These are phyloP conservation scores for Tanypteryx hageni DNA, from an alignment of 2,888 invertebrate genomes.

Conservation along the genomic window DNA sequence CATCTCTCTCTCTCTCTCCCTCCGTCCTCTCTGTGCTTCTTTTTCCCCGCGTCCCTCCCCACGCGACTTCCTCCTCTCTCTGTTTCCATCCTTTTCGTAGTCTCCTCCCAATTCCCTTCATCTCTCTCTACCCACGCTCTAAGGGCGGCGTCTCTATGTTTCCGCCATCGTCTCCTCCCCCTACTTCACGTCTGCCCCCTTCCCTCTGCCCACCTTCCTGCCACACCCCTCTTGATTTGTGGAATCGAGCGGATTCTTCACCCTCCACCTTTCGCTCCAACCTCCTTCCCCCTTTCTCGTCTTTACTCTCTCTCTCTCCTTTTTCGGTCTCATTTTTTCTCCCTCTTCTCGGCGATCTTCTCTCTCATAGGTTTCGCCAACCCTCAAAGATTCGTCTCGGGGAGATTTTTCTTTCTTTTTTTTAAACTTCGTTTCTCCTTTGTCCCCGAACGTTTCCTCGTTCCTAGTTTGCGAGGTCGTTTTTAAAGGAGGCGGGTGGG, in stretches of 20 bases:
- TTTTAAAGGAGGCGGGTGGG: not conserved
- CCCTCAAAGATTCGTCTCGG: not conserved
- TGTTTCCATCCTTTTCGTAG: not conserved
- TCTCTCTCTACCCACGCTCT: not conserved
- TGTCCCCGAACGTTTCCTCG: too few species aligned
- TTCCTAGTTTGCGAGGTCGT: too few species aligned
- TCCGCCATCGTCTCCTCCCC: not conserved
- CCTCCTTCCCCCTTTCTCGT: not conserved
- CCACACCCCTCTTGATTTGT: constrained; percentile 13
- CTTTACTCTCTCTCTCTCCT: not conserved
- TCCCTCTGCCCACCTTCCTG: not conserved
- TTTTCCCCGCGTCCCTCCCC: not conserved
- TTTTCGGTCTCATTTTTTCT: not conserved
- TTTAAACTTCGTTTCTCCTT: not conserved
- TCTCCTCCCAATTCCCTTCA: not conserved
- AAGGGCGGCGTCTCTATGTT: not conserved
- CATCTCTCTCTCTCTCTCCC: not conserved
- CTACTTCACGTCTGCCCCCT: not conserved
- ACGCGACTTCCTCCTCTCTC: not conserved
- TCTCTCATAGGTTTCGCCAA: not conserved
- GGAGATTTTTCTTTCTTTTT: not conserved
- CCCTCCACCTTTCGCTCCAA: not conserved
- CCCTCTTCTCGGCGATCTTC: not conserved
- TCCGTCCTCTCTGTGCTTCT: not conserved
- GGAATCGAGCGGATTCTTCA: constrained; percentile 44